Evolutionary conservation across 2,888 invertebrate species (phyloP).

Genomic region (Diarsia dahlii): DNA sequence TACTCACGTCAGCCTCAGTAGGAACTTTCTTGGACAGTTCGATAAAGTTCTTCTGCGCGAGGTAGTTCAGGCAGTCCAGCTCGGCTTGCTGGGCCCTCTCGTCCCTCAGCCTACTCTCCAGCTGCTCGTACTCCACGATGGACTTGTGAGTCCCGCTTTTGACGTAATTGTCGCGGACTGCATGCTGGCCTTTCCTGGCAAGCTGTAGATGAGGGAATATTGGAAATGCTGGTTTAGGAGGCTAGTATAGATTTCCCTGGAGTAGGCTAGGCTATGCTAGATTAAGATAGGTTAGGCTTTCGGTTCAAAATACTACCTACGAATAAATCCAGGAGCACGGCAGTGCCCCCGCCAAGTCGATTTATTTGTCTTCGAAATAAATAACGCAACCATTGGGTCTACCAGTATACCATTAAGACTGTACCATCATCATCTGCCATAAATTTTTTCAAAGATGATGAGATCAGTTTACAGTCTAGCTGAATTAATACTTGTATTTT

Average conservation of each 20-base stretch:
- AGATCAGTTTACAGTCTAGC: background rate
- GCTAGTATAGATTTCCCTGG: background rate
- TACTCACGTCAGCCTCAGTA: slow-evolving; percentile 84
- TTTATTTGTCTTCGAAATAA: background rate
- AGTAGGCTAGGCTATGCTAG: background rate
- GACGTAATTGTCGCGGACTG: slow-evolving; percentile 87
- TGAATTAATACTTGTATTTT: background rate
- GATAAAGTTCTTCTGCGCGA: slow-evolving; percentile 83
- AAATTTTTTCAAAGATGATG: background rate
- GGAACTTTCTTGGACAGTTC: slow-evolving; percentile 84
- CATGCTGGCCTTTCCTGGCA: slow-evolving; percentile 85
- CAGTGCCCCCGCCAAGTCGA: no score
- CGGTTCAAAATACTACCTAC: no score
- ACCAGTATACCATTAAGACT: background rate
- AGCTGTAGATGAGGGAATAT: slow-evolving; percentile 66
- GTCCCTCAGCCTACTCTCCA: slow-evolving; percentile 88
- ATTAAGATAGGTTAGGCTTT: background rate
- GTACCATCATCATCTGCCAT: background rate
- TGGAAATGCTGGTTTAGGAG: background rate
- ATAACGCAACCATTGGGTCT: background rate
- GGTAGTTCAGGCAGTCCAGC: slow-evolving; percentile 87
- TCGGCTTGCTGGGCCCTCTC: slow-evolving; percentile 88
- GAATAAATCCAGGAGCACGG: no score
- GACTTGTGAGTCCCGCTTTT: slow-evolving; percentile 88
- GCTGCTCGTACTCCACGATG: slow-evolving; percentile 88